A percentile compares a stretch with the other conserved stretches of the same genome.
Evolutionary conservation across 2,113 vertebrate genomes (phyloP).

Genomic region (Deroptyus accipitrinus): DNA sequence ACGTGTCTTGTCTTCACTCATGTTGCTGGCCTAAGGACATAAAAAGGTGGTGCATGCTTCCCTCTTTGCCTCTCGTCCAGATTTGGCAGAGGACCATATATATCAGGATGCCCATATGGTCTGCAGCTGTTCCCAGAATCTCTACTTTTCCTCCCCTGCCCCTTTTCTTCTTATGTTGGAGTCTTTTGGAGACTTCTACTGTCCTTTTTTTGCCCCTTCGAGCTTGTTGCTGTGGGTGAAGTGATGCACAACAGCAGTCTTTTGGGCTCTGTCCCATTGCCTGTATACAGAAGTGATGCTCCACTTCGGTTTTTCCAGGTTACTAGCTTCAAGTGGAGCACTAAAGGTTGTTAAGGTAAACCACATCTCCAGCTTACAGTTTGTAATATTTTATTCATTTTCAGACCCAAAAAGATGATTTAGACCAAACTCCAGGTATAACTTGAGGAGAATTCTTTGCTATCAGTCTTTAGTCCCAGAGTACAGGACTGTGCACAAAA

Average conservation of each 20-base stretch:
- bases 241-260: background rate
- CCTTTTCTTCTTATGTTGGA: background rate
- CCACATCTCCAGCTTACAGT: background rate
- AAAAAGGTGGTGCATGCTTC: background rate
- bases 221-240: background rate
- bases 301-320: background rate
- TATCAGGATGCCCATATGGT: constrained; percentile 14
- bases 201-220: background rate
- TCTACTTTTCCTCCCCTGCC: background rate
- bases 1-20: background rate
- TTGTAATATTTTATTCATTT: background rate
- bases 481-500: background rate
- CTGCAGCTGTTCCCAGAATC: constrained; percentile 20
- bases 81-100: background rate
- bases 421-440: background rate
- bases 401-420: background rate
- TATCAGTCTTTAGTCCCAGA: background rate
- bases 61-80: background rate
- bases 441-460: background rate
- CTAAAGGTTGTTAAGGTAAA: background rate
- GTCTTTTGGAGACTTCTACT: background rate
- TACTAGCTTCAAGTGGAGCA: background rate
- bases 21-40: background rate
- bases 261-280: background rate
- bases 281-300: background rate